Percentiles rank a stretch among this genome's conserved stretches.
Conservation (phyloP, 2,113 vertebrate genomes). For the Menura novaehollandiae region DNA sequence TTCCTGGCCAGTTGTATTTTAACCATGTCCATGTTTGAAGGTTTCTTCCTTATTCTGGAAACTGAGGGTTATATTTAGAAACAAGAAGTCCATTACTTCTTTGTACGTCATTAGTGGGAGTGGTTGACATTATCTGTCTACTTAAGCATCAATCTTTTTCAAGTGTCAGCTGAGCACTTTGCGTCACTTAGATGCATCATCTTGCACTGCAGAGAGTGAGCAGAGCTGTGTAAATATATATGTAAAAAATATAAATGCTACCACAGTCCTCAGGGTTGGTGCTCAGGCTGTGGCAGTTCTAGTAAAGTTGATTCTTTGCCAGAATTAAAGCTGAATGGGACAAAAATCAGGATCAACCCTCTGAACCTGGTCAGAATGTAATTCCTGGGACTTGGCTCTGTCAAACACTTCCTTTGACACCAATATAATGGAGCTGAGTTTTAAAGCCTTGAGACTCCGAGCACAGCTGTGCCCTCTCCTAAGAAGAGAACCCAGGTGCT, state of each 20-base stretch:
- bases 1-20: not conserved
- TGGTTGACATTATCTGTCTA: not conserved
- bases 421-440: not conserved
- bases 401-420: not conserved
- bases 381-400: not conserved
- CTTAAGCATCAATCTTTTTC: not conserved
- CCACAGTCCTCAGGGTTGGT: not conserved
- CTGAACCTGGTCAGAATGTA: not conserved
- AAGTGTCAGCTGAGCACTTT: not conserved
- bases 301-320: not conserved
- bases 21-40: accelerated
- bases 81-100: not conserved
- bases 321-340: not conserved
- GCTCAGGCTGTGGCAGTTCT: not conserved
- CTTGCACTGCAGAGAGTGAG: not conserved
- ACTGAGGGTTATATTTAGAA: not conserved
- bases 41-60: not conserved
- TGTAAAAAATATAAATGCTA: not conserved
- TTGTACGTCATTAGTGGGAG: not conserved
- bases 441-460: not conserved
- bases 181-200: not conserved
- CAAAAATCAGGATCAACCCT: not conserved
- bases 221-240: not conserved
- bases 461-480: not conserved
- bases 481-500: not conserved